A percentile compares a stretch with the other conserved stretches of the same genome.
phyloP scores from a whole-genome alignment of 1,140 invertebrate genomes.

The Ceratina japonica region DNA sequence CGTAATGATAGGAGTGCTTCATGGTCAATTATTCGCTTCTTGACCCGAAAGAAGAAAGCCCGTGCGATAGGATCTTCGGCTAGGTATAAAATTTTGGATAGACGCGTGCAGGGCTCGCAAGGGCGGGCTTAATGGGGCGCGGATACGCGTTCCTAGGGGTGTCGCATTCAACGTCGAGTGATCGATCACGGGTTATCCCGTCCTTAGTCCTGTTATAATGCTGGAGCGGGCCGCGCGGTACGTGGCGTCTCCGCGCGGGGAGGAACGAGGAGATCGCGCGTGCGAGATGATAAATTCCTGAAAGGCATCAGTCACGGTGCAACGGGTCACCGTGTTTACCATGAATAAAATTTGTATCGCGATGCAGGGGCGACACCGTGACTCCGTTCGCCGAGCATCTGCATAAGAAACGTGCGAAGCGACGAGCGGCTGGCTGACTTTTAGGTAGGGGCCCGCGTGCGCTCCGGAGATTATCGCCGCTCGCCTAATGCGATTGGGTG shows the following conservation, averaged over 20 bases:
- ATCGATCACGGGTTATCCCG: constrained; percentile 77
- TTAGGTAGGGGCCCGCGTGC: neutral
- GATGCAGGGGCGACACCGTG: neutral
- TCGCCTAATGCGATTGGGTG: neutral
- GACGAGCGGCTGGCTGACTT: neutral
- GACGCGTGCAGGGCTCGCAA: constrained; percentile 68
- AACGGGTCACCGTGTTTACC: constrained; percentile 31
- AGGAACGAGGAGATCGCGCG: constrained; percentile 22
- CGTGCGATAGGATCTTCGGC: constrained; percentile 17
- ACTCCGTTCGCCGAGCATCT: neutral
- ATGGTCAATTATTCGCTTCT: too few species aligned
- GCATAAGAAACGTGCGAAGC: constrained; percentile 23
- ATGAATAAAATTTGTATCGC: constrained; percentile 48
- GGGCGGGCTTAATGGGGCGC: constrained; percentile 76
- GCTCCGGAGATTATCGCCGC: neutral
- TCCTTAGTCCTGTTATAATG: constrained; percentile 74
- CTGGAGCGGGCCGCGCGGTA: constrained; percentile 62
- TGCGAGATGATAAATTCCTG: constrained; percentile 50
- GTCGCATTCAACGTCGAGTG: constrained; percentile 75
- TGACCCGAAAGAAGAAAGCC: neutral
- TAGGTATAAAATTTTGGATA: constrained; percentile 53
- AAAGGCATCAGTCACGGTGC: constrained; percentile 40
- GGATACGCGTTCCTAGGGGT: constrained; percentile 75
- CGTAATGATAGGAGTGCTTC: too few species aligned
- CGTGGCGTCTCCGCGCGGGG: constrained; percentile 31